These are phyloP conservation scores for Myanophis thanlyinensis DNA, from an alignment of 2,113 vertebrate species.

Conservation along the genomic window DNA sequence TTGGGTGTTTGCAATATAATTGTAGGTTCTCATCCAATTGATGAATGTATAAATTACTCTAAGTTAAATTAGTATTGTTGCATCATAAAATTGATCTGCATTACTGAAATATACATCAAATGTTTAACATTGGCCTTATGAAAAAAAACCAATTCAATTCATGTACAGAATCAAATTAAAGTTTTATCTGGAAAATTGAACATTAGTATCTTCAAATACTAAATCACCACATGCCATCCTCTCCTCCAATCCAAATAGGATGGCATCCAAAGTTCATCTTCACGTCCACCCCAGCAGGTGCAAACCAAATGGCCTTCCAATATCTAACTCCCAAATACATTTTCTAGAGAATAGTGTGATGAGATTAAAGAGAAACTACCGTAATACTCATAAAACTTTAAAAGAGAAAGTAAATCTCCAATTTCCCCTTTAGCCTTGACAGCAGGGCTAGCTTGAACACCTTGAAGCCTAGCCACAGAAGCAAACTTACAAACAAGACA, in stretches of 20 bases:
- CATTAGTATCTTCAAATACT: neutral
- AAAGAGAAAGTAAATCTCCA: too few species aligned
- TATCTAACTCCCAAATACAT: too few species aligned
- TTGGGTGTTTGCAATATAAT: neutral
- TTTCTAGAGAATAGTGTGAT: too few species aligned
- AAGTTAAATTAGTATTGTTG: neutral
- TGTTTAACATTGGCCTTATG: neutral
- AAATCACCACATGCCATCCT: too few species aligned
- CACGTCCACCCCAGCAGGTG: too few species aligned
- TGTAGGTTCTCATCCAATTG: neutral
- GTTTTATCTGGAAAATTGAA: neutral
- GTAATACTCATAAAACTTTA: too few species aligned
- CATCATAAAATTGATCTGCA: neutral
- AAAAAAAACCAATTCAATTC: neutral
- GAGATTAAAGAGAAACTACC: too few species aligned
- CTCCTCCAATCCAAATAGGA: too few species aligned
- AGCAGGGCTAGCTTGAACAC: neutral
- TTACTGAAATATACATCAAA: neutral
- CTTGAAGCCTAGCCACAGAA: neutral
- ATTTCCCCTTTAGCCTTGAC: too few species aligned
- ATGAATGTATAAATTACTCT: neutral
- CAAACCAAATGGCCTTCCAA: too few species aligned
- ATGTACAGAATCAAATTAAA: neutral
- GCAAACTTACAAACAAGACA: neutral
- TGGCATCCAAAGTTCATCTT: too few species aligned